Evolutionary conservation across 2,113 vertebrate genomes (phyloP).

Genomic region (Acrocephalus arundinaceus): DNA sequence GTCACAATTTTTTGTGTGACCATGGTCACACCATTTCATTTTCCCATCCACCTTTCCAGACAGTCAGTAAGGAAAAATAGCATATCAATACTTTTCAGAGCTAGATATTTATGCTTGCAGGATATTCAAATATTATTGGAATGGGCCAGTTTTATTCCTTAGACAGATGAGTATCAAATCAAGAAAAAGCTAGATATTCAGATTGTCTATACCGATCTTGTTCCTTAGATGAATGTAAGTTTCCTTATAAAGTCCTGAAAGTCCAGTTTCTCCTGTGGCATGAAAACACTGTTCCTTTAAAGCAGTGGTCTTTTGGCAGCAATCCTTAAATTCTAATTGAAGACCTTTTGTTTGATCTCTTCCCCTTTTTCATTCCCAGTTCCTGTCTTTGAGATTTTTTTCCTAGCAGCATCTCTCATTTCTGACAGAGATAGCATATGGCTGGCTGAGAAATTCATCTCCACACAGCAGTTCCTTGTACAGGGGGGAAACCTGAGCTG

Average conservation of each 20-base stretch:
- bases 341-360: not conserved
- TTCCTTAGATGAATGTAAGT: not conserved
- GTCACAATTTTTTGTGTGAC: not conserved
- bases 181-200: not conserved
- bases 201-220: not conserved
- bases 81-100: not conserved
- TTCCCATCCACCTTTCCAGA: not conserved
- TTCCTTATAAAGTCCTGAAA: not conserved
- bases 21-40: not conserved
- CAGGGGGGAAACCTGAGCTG: not conserved
- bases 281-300: not conserved
- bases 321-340: not conserved
- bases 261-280: not conserved
- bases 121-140: not conserved
- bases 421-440: not conserved
- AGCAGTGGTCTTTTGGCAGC: not conserved
- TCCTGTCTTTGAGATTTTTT: not conserved
- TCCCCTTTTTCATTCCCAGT: not conserved
- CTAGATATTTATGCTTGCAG: not conserved
- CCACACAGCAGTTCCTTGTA: not conserved
- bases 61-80: not conserved
- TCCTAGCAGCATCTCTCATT: not conserved
- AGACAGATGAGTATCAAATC: not conserved
- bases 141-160: not conserved
- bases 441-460: not conserved